A percentile compares a stretch with the other conserved stretches of the same genome.
Evolutionary conservation across 2,113 vertebrate species (phyloP).

Genomic region (Regulus satrapa): DNA sequence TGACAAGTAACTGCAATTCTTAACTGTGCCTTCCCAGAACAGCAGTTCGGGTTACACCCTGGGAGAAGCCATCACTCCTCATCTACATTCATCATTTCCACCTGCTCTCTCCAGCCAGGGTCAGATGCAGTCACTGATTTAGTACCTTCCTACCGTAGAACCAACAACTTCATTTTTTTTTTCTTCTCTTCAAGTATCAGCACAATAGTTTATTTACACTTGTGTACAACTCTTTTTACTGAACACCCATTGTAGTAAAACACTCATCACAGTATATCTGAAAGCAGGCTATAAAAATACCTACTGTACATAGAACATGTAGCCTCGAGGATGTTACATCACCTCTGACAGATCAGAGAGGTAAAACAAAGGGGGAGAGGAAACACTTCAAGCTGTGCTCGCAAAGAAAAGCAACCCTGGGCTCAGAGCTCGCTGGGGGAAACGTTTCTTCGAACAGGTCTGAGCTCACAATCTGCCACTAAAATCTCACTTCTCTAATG

Average conservation of each 20-base stretch:
- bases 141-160: not conserved
- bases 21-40: not conserved
- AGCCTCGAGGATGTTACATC: constrained; percentile 43
- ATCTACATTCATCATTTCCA: not conserved
- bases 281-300: constrained; percentile 58
- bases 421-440: not conserved
- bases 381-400: not conserved
- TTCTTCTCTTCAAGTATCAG: constrained; percentile 60
- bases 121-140: not conserved
- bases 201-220: constrained; percentile 55
- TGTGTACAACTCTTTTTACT: constrained; percentile 6
- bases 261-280: constrained; percentile 43
- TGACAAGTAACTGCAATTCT: not conserved
- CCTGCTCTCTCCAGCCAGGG: not conserved
- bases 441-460: not conserved
- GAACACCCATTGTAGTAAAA: not conserved
- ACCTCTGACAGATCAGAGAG: constrained; percentile 17
- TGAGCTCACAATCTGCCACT: not conserved
- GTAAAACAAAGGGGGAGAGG: not conserved
- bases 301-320: constrained; percentile 44
- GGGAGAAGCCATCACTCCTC: not conserved
- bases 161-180: not conserved
- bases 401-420: not conserved
- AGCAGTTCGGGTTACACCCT: not conserved
- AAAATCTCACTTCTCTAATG: not conserved